Percentiles rank a stretch among this genome's conserved stretches.
Evolutionary conservation across 2,797 vertebrate genomes (phyloP).

Genomic region (Heteromormyrus szaboi): DNA sequence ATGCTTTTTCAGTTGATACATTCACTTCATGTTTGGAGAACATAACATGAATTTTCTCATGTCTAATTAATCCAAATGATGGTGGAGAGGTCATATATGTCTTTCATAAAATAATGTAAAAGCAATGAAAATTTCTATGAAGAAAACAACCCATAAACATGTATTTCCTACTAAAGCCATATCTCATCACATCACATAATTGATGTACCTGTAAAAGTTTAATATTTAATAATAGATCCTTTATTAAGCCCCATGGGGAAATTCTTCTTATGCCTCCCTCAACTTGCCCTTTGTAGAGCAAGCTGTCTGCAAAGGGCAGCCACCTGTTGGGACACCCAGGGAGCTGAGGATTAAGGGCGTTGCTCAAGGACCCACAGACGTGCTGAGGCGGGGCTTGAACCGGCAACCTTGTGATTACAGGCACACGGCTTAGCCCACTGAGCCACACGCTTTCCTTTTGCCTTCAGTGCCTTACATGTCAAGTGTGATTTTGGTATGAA

Average conservation of each 20-base stretch:
- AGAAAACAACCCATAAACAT: neutral
- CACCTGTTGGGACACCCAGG: too few relatives aligned
- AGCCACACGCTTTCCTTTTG: neutral
- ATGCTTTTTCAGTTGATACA: neutral
- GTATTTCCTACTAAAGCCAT: neutral
- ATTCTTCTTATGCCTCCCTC: too few relatives aligned
- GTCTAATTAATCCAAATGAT: neutral
- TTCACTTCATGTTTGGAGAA: neutral
- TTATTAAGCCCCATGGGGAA: too few relatives aligned
- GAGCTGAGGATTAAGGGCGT: too few relatives aligned
- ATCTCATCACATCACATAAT: neutral
- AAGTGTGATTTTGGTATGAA: neutral
- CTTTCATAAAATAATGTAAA: neutral
- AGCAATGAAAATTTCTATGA: neutral
- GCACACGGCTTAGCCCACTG: too few relatives aligned
- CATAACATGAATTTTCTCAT: neutral
- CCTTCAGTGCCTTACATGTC: neutral
- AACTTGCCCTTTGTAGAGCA: too few relatives aligned
- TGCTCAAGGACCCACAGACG: too few relatives aligned
- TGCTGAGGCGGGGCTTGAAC: too few relatives aligned
- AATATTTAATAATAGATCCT: too few relatives aligned
- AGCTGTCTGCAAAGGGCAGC: too few relatives aligned
- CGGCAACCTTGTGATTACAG: too few relatives aligned
- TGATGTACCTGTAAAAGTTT: neutral
- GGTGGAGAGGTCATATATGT: neutral